Evolutionary conservation across 2,113 vertebrate genomes (phyloP).

Genomic region (Proterorhinus semilunaris): DNA sequence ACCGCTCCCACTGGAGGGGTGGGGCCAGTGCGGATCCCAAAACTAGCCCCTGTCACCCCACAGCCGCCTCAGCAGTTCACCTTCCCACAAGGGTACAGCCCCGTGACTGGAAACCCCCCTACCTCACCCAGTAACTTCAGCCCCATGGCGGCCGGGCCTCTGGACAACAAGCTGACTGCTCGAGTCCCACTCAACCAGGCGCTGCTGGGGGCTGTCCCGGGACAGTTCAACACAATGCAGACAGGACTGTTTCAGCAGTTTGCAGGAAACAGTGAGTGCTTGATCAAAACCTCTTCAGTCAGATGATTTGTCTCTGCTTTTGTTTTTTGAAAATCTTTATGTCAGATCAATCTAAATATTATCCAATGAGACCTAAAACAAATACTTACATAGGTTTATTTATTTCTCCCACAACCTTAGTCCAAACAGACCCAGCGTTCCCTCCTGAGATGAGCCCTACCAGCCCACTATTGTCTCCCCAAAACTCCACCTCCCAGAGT

Average conservation of each 20-base stretch:
- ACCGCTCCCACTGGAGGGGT: slow-evolving; percentile 70
- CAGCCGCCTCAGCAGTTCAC: slow-evolving; percentile 83
- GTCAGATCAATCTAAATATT: not conserved
- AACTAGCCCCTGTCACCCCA: slow-evolving; percentile 68
- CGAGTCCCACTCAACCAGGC: slow-evolving; percentile 79
- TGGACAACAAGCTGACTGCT: slow-evolving; percentile 79
- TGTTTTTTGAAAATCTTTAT: not conserved
- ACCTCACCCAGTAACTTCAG: slow-evolving; percentile 88
- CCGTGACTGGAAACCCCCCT: slow-evolving; percentile 81
- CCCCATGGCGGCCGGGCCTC: slow-evolving; percentile 73
- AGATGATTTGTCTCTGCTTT: not conserved
- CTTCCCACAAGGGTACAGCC: slow-evolving; percentile 83
- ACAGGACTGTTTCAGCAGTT: slow-evolving; percentile 90
- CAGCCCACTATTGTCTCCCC: slow-evolving; percentile 88
- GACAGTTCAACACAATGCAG: slow-evolving; percentile 84
- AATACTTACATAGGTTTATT: not conserved
- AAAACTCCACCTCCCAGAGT: slow-evolving; percentile 86
- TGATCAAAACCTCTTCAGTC: not conserved
- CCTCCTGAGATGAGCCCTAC: slow-evolving; percentile 86
- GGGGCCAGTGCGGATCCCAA: slow-evolving; percentile 76
- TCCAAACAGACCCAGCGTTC: slow-evolving; percentile 85
- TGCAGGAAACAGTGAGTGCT: slow-evolving; percentile 80
- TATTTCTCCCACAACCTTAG: slow-evolving; percentile 73
- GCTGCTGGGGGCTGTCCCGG: slow-evolving; percentile 81
- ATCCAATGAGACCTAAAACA: not conserved